Conservation (phyloP, 2,113 vertebrate species). For the Pao palembangensis region DNA sequence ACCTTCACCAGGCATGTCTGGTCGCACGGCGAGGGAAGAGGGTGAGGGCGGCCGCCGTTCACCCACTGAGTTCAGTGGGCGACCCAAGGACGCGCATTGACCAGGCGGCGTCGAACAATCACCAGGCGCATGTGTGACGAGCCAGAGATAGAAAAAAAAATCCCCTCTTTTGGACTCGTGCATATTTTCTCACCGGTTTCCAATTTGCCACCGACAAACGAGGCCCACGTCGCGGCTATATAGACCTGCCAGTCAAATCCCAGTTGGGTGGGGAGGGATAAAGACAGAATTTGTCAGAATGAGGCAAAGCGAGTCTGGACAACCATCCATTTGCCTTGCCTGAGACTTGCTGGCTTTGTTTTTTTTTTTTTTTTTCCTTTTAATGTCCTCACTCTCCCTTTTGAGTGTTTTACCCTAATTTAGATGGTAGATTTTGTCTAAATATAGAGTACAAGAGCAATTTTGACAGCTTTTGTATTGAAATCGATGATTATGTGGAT, state of each 20-base stretch:
- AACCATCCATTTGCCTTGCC: conserved; percentile 25
- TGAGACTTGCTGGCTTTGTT: too few species aligned
- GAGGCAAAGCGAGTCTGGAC: conserved; percentile 19
- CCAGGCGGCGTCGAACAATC: conserved; percentile 54
- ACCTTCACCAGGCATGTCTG: conserved; percentile 43
- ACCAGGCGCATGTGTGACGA: conserved; percentile 41
- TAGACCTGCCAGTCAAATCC: conserved; percentile 21
- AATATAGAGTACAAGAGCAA: too few species aligned
- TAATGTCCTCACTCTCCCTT: too few species aligned
- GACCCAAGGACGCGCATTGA: conserved; percentile 52
- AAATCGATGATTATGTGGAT: too few species aligned
- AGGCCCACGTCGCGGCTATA: conserved; percentile 33
- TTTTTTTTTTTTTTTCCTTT: too few species aligned
- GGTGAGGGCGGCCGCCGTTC: conserved; percentile 36
- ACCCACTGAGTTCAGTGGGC: conserved; percentile 37
- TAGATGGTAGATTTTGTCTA: too few species aligned
- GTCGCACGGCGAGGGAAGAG: conserved; percentile 44
- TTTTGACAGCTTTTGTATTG: too few species aligned
- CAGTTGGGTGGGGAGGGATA: conserved; percentile 7
- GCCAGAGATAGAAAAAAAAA: conserved; percentile 26
- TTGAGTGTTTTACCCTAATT: too few species aligned
- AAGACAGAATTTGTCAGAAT: conserved; percentile 45
- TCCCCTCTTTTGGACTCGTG: conserved; percentile 7
- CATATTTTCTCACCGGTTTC: conserved; percentile 1
- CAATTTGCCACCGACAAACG: conserved; percentile 36